Conservation (phyloP, 2,888 invertebrate genomes). For the Phragmatobia fuliginosa region DNA sequence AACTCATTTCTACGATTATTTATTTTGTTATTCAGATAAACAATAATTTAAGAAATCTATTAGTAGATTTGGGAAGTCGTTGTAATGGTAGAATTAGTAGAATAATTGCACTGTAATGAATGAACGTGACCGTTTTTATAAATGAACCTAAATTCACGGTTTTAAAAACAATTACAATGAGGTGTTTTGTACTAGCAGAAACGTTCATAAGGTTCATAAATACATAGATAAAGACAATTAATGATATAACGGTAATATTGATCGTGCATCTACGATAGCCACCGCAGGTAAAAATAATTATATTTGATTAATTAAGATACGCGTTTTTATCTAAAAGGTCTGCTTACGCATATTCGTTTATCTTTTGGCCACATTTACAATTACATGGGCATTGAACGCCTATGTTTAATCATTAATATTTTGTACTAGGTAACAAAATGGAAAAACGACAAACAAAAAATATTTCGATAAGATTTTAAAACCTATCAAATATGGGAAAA, state of each 20-base stretch:
- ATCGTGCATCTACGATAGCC: conserved; percentile 44
- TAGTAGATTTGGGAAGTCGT: too few relatives aligned
- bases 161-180: neutral
- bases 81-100: neutral
- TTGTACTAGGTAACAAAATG: conserved; percentile 2
- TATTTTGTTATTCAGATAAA: neutral
- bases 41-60: neutral
- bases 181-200: neutral
- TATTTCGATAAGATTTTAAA: neutral
- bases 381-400: conserved; percentile 35
- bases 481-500: too few relatives aligned
- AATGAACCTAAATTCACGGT: neutral
- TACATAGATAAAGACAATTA: conserved; percentile 2
- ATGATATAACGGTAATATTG: conserved; percentile 37
- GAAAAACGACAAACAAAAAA: neutral
- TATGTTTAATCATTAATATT: conserved; percentile 20
- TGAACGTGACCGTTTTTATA: neutral
- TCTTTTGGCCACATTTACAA: conserved; percentile 41
- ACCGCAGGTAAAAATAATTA: conserved; percentile 43
- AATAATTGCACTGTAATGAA: neutral
- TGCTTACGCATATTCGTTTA: conserved; percentile 43
- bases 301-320: conserved; percentile 50
- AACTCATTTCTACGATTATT: neutral
- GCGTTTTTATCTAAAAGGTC: conserved; percentile 43
- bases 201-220: neutral